Evolutionary conservation across 2,888 invertebrate species (phyloP), one percentile per base, ranked within the genome.

Genomic region (Ischnura elegans): DNA sequence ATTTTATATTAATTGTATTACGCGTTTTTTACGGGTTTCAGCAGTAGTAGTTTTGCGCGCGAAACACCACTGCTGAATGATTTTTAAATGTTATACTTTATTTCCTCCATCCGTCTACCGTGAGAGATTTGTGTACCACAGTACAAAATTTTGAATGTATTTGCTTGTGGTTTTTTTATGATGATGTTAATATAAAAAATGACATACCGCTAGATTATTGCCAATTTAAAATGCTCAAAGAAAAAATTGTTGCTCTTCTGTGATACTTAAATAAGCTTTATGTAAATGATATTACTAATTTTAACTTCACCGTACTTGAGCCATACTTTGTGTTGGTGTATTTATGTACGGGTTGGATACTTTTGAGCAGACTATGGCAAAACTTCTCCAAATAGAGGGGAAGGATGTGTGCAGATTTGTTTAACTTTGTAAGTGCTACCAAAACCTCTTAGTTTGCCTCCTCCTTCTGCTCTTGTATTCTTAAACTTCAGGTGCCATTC

Each of bases 141-240:
- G 25, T 42, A 66, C 25, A 61, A 90, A 4, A 16, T n/a, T n/a
- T n/a, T n/a, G n/a, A n/a, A n/a, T n/a, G 29, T n/a, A 25, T 61
- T 90, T 61, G 5, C 19, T 43, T 66, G 45, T 90, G 61, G 55
- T 61, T 61, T 90, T 61, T 90, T 6, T 43, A 43, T 61, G 25
- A 61, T 66, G 42, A 61, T 66, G 43, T 90, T 43, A 42, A 45
- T 45, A 46, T 13, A 66, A 43, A 90, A n/a, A 90, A 61, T 87
- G 25, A 87, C 51, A 42, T 42, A 51, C 61, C n/a, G 61, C 61
- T 61, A 61, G 61, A 90, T 25, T n/a, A n/a, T 45, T 61, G 43
- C 42, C 61, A 61, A 90, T 66, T 66, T 90, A 13, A 43, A 90
- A 42, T 90, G 90, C 90, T 90, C 90, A 90, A 90, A 90, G 90